A percentile compares a stretch with the other conserved stretches of the same genome.
These are phyloP conservation scores for Melanotaenia trifasciata DNA, from an alignment of 2,797 vertebrate species.

Conservation along the genomic window DNA sequence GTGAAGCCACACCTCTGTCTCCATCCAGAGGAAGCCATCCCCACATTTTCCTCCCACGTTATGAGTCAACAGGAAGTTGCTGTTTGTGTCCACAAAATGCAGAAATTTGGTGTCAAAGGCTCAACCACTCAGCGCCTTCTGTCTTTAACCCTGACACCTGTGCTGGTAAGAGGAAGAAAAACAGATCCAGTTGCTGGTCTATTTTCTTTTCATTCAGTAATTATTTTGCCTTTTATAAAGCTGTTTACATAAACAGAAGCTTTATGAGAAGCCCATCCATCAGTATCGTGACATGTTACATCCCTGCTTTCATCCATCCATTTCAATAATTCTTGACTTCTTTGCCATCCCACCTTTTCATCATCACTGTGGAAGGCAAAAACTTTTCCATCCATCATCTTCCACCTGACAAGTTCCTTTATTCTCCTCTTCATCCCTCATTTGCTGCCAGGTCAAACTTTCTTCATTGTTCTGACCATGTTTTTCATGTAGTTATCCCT, in stretches of 20 bases:
- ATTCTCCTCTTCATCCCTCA: not conserved
- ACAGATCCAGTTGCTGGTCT: not conserved
- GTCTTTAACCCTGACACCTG: conserved; percentile 47
- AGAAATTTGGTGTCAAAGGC: conserved; percentile 45
- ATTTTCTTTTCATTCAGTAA: conserved; percentile 1
- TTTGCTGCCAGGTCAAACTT: not conserved
- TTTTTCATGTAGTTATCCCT: not conserved
- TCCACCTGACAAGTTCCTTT: not conserved
- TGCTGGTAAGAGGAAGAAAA: conserved; percentile 70
- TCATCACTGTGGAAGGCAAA: not conserved
- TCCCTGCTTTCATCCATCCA: conserved; percentile 1
- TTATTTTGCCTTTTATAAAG: not conserved
- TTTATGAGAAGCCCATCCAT: not conserved
- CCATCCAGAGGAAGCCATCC: conserved; percentile 11
- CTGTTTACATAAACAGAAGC: no score
- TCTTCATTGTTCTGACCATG: not conserved
- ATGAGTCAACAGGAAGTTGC: conserved; percentile 63
- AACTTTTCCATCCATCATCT: not conserved
- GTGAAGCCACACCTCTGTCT: conserved; percentile 40
- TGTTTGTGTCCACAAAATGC: conserved; percentile 44
- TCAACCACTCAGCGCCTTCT: conserved; percentile 69
- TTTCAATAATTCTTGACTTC: conserved; percentile 1
- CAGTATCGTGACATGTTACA: not conserved
- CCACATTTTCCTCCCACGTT: conserved; percentile 50
- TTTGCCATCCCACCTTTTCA: not conserved